Percentiles rank a stretch among this genome's conserved stretches.
Conservation (phyloP, 2,113 vertebrate species). For the Anas platyrhynchos region DNA sequence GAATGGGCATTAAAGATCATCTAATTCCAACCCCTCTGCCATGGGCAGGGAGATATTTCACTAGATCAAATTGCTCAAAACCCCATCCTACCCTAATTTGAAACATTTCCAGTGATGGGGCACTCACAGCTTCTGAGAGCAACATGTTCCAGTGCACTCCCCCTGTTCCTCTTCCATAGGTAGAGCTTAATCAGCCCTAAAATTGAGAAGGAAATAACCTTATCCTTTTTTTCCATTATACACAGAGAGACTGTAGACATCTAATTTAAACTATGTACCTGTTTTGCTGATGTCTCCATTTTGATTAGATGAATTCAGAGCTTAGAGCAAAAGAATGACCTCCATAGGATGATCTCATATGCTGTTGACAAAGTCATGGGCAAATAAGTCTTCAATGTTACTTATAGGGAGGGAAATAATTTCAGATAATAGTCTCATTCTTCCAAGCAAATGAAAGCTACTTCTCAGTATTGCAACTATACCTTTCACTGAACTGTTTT, state of each 20-base stretch:
- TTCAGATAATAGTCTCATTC: not conserved
- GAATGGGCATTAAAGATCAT: not conserved
- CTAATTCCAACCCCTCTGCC: not conserved
- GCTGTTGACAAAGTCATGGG: not conserved
- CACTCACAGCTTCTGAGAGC: not conserved
- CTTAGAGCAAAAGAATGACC: not conserved
- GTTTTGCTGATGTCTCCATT: not conserved
- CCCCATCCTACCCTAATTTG: not conserved
- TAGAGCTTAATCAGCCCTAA: not conserved
- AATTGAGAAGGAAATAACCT: not conserved
- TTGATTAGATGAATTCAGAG: not conserved
- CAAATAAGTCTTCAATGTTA: not conserved
- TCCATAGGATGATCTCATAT: not conserved
- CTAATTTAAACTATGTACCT: not conserved
- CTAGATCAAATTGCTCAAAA: not conserved
- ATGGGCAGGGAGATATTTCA: not conserved
- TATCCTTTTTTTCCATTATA: not conserved
- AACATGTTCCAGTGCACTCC: no score
- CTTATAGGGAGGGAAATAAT: not conserved
- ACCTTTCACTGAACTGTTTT: not conserved
- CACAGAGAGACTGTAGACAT: accelerated
- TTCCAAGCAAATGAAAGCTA: not conserved
- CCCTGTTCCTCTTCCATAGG: not conserved
- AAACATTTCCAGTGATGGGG: not conserved
- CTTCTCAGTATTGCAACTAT: not conserved